Evolutionary conservation across 2,113 vertebrate genomes (phyloP), one percentile per base, ranked within the genome.

Genomic region (Anoplopoma fimbria): DNA sequence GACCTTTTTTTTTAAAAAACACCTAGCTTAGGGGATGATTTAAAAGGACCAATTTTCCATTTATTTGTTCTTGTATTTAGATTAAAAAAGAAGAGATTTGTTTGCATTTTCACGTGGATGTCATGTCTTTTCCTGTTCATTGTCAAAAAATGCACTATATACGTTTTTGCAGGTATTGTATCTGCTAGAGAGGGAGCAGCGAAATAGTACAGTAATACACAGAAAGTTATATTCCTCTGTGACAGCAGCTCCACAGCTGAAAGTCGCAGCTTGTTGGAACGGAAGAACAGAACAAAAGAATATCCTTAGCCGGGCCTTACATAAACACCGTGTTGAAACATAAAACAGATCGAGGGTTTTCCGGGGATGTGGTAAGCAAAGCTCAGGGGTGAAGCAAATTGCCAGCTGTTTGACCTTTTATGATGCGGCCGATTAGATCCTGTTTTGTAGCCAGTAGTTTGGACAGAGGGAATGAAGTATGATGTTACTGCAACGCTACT

Each of bases 241-340:
- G 23, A 25, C 58, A 63, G 23, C 29, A 33, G 34, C 75, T n/a
- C 69, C 42, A 53, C 40, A 69, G 69, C 34, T 61, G 19, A 25
- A 42, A 64, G 60, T 10, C 27, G 67, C 21, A 57, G 33, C 40
- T 33, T n/a, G 21, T 12, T 57, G 4, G 51, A 79, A 69, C 71
- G 6, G 29, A 3, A 36, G 34, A 65, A 58, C 33, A 1, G 58
- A 65, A 27, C 42, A 14, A 25, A 45, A 51, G 31, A 51, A 51
- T 40, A 69, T 14, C 15, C 29, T 55, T 34, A 19, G 49, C 17
- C 45, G 25, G 53, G 45, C 10, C 57, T 71, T 34, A 45, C 40
- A 42, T 74, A 74, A 73, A 77, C 42, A 25, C n/a, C 55, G 33
- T 2, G 27, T 60, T 45, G 58, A 72, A 82, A 82, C 53, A 64